Evolutionary conservation across 2,888 invertebrate genomes (phyloP), one percentile per base, ranked within the genome.

Genomic region (Adelognathus sp.): DNA sequence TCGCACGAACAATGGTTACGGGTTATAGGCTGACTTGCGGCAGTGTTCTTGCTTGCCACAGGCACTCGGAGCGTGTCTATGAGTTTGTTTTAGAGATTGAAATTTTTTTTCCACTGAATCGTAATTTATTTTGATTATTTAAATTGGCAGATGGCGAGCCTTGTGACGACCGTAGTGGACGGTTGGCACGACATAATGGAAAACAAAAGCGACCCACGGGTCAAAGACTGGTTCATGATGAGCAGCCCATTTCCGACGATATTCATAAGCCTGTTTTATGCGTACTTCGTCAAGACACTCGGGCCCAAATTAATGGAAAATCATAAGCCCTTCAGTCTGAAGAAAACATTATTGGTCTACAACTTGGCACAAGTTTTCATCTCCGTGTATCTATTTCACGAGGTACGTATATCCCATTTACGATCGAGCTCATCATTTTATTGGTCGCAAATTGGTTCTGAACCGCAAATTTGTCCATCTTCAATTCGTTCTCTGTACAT

Each of bases 261-360:
- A 76, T 91, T 93, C 78, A 95, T 97, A 86, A 96, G 96, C 88
- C 92, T 96, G 78, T 92, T 93, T 86, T 97, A 97, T 90, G 95
- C 95, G 31, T 95, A 95, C 87, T 93, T 94, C 88, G 96, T 96
- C 66, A 96, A 95, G 93, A 94, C 95, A 72, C 86, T 95, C 77
- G 97, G 98, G 1, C 97, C 97, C 36, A 94, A 94, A 87, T 89
- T 96, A 29, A 98, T 98, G 98, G 95, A 95, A 89, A 95, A 97
- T 91, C 94, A 97, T 89, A 95, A 96, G 92, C 96, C 98, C 0
- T 95, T 95, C 85, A 94, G 96, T 85, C 92, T 98, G 61, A 94
- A 95, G 82, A 93, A 93, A 84, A 92, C 96, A 29, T 93, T 98
- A 86, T 94, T 98, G 81, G 94, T 94, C 86, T 98, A 98, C 92